Conservation (phyloP, 1,140 invertebrate species). For the Halotydeus destructor region DNA sequence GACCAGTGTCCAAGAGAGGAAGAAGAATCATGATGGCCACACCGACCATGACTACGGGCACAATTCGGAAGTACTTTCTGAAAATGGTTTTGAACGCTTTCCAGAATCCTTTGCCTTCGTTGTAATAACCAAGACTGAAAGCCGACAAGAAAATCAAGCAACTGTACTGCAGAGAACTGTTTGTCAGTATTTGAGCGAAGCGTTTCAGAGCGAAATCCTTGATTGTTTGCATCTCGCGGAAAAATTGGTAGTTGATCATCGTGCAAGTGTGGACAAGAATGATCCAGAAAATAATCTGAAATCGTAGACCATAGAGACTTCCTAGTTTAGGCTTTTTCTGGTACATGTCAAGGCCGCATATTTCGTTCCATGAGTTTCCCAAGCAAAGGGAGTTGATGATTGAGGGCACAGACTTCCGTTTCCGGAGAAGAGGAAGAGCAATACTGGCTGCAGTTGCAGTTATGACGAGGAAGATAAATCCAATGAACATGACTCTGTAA, state of each 20-base stretch:
- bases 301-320: constrained; percentile 11
- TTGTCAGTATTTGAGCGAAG: constrained; percentile 10
- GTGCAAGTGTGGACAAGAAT: constrained; percentile 11
- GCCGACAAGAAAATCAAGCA: constrained; percentile 12
- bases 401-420: constrained; percentile 1
- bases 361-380: constrained; percentile 1
- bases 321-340: not conserved
- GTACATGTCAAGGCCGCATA: not conserved
- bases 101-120: not conserved
- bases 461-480: too few relatives aligned
- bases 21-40: constrained; percentile 6
- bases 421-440: not conserved
- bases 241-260: constrained; percentile 13
- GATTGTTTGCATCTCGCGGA: constrained; percentile 10
- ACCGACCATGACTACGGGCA: constrained; percentile 2
- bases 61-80: constrained; percentile 8
- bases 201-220: constrained; percentile 7
- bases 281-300: constrained; percentile 12
- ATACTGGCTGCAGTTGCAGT: too few relatives aligned
- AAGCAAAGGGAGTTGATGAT: constrained; percentile 2
- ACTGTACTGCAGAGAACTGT: constrained; percentile 12
- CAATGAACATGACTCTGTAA: not conserved
- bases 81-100: not conserved
- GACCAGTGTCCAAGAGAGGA: constrained; percentile 5
- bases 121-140: constrained; percentile 8